phyloP scores from a whole-genome alignment of 2,797 vertebrate genomes.

The Megaceryle alcyon region DNA sequence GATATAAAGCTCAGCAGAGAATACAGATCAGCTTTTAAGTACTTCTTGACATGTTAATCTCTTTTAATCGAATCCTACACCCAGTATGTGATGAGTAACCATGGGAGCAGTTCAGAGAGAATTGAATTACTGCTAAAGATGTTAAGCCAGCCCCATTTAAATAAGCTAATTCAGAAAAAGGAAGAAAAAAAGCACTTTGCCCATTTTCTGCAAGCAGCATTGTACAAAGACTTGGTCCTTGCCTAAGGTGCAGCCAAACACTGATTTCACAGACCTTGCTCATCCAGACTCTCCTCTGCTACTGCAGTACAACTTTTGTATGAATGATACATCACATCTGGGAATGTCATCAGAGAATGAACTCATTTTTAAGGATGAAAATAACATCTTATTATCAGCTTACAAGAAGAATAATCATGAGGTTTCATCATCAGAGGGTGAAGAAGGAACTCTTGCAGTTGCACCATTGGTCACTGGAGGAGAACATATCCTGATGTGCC shows the following conservation, averaged over 20 bases:
- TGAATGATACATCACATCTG: background rate
- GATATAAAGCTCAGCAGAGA: background rate
- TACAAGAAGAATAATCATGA: background rate
- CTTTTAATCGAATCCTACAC: background rate
- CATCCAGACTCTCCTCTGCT: background rate
- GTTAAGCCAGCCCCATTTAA: background rate
- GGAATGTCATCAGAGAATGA: background rate
- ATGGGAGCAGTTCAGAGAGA: background rate
- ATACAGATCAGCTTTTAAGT: background rate
- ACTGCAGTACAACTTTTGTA: background rate
- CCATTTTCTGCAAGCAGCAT: background rate
- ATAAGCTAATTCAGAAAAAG: background rate
- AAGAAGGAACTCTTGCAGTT: background rate
- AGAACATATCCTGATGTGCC: background rate
- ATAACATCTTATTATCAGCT: background rate
- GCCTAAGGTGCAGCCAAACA: background rate
- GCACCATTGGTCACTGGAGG: rapidly evolving
- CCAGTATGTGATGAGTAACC: background rate
- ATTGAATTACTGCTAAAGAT: background rate
- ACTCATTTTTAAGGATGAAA: background rate
- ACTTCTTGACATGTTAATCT: background rate
- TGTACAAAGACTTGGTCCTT: background rate
- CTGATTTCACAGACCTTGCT: background rate
- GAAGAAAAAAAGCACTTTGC: background rate
- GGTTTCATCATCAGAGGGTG: background rate